phyloP scores from a whole-genome alignment of 1,140 invertebrate species.

The Hyles euphorbiae region DNA sequence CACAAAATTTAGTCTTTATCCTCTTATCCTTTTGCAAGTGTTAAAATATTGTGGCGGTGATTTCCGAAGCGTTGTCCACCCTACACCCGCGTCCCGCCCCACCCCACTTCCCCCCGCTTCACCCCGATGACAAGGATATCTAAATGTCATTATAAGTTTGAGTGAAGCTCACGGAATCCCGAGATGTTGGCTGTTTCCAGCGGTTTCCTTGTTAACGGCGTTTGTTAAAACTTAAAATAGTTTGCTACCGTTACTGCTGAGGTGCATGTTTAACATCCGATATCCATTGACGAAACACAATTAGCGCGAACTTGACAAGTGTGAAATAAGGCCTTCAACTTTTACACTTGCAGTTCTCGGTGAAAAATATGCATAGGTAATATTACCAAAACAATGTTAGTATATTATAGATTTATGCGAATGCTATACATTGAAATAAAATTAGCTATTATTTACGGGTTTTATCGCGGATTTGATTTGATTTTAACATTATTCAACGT shows the following conservation, averaged over 20 bases:
- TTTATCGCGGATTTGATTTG: too few relatives aligned
- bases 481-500: too few relatives aligned
- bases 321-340: too few relatives aligned
- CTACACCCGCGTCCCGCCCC: slow-evolving; percentile 10
- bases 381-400: too few relatives aligned
- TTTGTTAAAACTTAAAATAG: slow-evolving; percentile 32
- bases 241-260: slow-evolving; percentile 5
- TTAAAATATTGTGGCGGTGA: slow-evolving; percentile 32
- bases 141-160: slow-evolving; percentile 73
- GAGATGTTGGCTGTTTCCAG: slow-evolving; percentile 46
- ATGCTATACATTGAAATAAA: too few relatives aligned
- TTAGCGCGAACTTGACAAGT: too few relatives aligned
- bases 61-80: slow-evolving; percentile 23
- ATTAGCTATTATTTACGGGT: too few relatives aligned
- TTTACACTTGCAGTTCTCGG: too few relatives aligned
- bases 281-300: neutral
- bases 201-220: slow-evolving; percentile 40
- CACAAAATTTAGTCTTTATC: neutral
- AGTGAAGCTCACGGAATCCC: slow-evolving; percentile 47
- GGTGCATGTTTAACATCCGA: neutral
- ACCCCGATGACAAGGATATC: slow-evolving; percentile 62
- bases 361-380: too few relatives aligned
- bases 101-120: slow-evolving; percentile 1
- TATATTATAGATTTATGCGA: too few relatives aligned
- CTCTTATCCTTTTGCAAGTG: neutral